phyloP scores from a whole-genome alignment of 2,888 invertebrate species.

The Agriopis leucophaearia region DNA sequence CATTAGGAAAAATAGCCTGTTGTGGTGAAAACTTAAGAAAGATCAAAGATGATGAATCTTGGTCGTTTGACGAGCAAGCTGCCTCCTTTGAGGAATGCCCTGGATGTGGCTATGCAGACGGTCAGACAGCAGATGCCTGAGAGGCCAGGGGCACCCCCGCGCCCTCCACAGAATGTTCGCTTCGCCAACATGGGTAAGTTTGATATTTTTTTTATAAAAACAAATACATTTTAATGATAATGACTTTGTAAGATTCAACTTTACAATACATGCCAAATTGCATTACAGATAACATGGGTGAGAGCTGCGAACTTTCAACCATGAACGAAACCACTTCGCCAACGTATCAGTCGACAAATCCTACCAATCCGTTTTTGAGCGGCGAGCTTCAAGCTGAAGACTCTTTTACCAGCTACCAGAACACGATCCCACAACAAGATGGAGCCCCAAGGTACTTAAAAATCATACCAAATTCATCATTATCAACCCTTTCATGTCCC shows the following conservation, averaged over 20 bases:
- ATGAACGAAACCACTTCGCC: constrained; percentile 84
- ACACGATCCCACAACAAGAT: constrained; percentile 81
- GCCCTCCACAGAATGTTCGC: constrained; percentile 83
- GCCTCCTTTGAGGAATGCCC: constrained; percentile 91
- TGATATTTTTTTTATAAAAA: not conserved
- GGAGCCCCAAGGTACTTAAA: constrained; percentile 74
- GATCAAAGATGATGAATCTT: constrained; percentile 70
- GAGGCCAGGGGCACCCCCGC: constrained; percentile 82
- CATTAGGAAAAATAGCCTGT: constrained; percentile 33
- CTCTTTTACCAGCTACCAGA: constrained; percentile 85
- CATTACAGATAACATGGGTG: constrained; percentile 68
- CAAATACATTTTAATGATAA: not conserved
- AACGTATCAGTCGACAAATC: constrained; percentile 85
- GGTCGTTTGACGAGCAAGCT: constrained; percentile 86
- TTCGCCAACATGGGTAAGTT: constrained; percentile 83
- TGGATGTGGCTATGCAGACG: constrained; percentile 94
- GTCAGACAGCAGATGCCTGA: constrained; percentile 92
- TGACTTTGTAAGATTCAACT: not conserved
- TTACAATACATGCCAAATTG: not conserved
- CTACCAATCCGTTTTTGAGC: constrained; percentile 83
- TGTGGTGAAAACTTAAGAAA: constrained; percentile 29
- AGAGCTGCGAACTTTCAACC: constrained; percentile 87
- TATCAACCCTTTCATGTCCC: no score
- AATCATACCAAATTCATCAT: not conserved
- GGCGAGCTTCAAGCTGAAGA: constrained; percentile 84